Evolutionary conservation across 35 echinoderm and acorn worm species (phyloP).

Genomic region (Ptychodera flava): DNA sequence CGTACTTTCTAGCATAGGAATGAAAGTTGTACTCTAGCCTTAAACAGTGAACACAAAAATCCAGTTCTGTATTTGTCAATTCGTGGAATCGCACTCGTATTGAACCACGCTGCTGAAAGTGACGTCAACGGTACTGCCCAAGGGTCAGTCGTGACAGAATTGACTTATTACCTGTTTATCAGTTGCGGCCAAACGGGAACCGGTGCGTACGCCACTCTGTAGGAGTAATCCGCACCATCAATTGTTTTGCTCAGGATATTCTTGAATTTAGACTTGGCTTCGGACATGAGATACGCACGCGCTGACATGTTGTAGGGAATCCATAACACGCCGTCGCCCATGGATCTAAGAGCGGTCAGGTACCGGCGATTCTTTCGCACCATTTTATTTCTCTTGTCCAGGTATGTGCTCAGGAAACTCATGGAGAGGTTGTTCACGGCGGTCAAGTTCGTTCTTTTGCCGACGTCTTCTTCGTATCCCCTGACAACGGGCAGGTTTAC

Average conservation of each 20-base stretch:
- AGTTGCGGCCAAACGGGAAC: background rate
- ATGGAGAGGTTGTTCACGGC: slow-evolving; percentile 58
- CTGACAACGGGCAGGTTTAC: slow-evolving; percentile 5
- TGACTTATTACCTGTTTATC: background rate
- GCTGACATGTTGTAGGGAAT: background rate
- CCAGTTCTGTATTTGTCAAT: no score
- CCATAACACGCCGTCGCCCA: background rate
- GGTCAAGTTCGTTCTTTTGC: slow-evolving; percentile 9
- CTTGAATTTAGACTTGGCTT: background rate
- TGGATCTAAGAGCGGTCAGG: background rate
- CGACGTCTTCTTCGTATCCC: slow-evolving; percentile 13
- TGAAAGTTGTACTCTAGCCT: no score
- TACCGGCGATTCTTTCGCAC: background rate
- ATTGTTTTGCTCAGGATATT: background rate
- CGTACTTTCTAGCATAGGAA: no score
- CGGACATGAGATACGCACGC: background rate
- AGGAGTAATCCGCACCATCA: background rate
- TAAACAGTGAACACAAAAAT: no score
- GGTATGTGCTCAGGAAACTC: background rate
- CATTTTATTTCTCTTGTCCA: background rate
- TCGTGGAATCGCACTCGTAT: no score
- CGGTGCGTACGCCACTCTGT: background rate
- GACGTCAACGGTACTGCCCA: no score
- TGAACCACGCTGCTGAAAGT: no score
- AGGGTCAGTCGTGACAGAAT: no score